phyloP scores from a whole-genome alignment of 2,888 invertebrate genomes.

The Morpho achilles region DNA sequence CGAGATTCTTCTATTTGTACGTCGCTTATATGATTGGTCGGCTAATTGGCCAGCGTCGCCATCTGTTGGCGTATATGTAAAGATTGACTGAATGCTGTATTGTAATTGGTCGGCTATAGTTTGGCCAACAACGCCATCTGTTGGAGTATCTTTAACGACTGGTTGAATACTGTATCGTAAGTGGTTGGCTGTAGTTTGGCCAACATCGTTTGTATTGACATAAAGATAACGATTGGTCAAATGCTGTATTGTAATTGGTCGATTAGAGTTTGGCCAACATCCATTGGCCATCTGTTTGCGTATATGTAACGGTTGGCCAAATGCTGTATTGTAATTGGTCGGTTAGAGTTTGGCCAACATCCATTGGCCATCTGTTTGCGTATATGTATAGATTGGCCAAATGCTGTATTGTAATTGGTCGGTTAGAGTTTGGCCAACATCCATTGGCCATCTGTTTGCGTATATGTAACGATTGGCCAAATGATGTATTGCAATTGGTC shows the following conservation, averaged over 20 bases:
- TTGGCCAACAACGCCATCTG: conserved; percentile 6
- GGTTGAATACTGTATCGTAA: not conserved
- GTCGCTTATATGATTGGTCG: conserved; percentile 13
- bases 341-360: conserved; percentile 5
- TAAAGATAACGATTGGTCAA: not conserved
- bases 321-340: conserved; percentile 7
- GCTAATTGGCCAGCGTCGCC: conserved; percentile 2
- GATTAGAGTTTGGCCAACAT: too few species aligned
- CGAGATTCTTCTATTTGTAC: conserved; percentile 18
- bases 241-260: too few species aligned
- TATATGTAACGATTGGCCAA: too few species aligned
- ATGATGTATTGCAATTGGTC: not conserved
- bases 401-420: conserved; percentile 8
- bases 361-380: conserved; percentile 7
- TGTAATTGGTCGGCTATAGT: conserved; percentile 14
- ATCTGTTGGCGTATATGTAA: conserved; percentile 2
- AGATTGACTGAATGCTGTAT: not conserved
- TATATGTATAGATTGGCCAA: too few species aligned
- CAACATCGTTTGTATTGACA: not conserved
- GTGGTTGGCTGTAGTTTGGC: not conserved
- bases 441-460: conserved; percentile 6
- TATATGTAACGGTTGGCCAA: too few species aligned
- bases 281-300: conserved; percentile 8
- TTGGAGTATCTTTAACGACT: not conserved
- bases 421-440: conserved; percentile 6